Percentiles rank a stretch among this genome's conserved stretches.
phyloP scores from a whole-genome alignment of 2,888 invertebrate species.

The Sussaba pulchella region DNA sequence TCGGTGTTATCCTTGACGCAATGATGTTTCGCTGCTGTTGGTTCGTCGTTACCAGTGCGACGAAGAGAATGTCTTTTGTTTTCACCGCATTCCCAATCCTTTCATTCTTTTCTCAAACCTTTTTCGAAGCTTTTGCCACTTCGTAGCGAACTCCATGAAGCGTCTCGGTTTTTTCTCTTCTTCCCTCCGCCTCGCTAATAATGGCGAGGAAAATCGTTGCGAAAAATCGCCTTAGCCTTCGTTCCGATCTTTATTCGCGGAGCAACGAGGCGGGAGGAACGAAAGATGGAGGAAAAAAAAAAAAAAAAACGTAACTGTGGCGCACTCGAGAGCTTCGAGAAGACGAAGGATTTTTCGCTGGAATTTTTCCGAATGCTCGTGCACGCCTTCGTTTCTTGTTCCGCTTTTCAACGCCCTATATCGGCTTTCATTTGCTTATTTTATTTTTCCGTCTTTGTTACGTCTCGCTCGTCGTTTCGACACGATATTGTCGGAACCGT shows the following conservation, averaged over 20 bases:
- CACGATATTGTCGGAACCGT: slow-evolving; percentile 57
- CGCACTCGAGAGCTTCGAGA: slow-evolving; percentile 12
- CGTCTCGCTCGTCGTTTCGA: slow-evolving; percentile 22
- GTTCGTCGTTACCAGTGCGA: slow-evolving; percentile 29
- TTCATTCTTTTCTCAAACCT: slow-evolving; percentile 32
- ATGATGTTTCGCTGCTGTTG: slow-evolving; percentile 42
- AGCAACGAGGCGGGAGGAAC: slow-evolving; percentile 14
- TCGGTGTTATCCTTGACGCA: slow-evolving; percentile 22
- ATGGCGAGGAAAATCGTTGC: slow-evolving; percentile 20
- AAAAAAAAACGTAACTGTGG: slow-evolving; percentile 33
- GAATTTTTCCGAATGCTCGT: slow-evolving; percentile 53
- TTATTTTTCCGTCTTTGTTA: slow-evolving; percentile 8
- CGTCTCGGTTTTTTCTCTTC: not conserved
- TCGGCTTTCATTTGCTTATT: slow-evolving; percentile 17
- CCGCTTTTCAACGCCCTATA: slow-evolving; percentile 1
- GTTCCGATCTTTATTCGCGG: slow-evolving; percentile 26
- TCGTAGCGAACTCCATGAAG: slow-evolving; percentile 17
- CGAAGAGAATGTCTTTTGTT: slow-evolving; percentile 34
- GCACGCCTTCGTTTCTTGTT: slow-evolving; percentile 46
- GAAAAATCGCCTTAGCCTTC: slow-evolving; percentile 50
- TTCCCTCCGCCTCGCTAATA: not conserved
- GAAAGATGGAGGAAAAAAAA: too few species aligned
- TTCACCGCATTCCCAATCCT: slow-evolving; percentile 29
- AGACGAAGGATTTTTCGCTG: slow-evolving; percentile 53
- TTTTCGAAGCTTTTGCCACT: slow-evolving; percentile 21